Evolutionary conservation across 2,113 vertebrate species (phyloP), one percentile per base, ranked within the genome.

Genomic region (Entomyzon cyanotis): DNA sequence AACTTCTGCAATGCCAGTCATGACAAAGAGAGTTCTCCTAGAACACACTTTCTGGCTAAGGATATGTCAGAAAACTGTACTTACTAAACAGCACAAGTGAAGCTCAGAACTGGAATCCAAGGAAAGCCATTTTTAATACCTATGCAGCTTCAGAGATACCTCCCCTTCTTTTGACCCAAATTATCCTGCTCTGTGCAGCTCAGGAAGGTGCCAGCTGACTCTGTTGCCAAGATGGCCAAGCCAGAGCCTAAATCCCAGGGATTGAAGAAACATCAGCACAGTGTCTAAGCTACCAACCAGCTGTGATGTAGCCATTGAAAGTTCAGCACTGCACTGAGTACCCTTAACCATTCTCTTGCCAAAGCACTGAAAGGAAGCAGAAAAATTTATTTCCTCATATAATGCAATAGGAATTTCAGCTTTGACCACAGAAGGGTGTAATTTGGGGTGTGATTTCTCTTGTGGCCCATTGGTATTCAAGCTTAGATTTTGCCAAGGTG

Each of bases 391-490:
- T 74, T 84, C 55, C 11, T 47, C n/a, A 81, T 8, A 42, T 4
- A 81, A 65, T 3, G 23, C 23, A 68, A 64, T 5, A 35, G 30
- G 46, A 80, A 64, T 81, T 64, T 69, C 44, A 59, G 44, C 30
- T 77, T 47, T 64, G 47, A 63, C 20, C 25, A 79, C 44, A 71
- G 19, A 63, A 68, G 17, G 15, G 11, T 49, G 19, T 39, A 30
- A 75, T 62, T 1, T 53, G 13, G 41, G 28, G 14, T 6, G 3
- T 22, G 41, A 13, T 28, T 56, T 70, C 14, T 39, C 35, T 42
- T 53, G 28, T 0, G 12, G 44, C 14, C 39, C 5, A 25, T 0
- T 12, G 4, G 8, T n/a, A 76, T 21, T 55, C 31, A 67, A 55
- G 21, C 3, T 27, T 22, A 46, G n/a, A n/a, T 67, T 82, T 39